Evolutionary conservation across 2,888 invertebrate species (phyloP), one percentile per base, ranked within the genome.

Genomic region (Tetragonisca angustula): DNA sequence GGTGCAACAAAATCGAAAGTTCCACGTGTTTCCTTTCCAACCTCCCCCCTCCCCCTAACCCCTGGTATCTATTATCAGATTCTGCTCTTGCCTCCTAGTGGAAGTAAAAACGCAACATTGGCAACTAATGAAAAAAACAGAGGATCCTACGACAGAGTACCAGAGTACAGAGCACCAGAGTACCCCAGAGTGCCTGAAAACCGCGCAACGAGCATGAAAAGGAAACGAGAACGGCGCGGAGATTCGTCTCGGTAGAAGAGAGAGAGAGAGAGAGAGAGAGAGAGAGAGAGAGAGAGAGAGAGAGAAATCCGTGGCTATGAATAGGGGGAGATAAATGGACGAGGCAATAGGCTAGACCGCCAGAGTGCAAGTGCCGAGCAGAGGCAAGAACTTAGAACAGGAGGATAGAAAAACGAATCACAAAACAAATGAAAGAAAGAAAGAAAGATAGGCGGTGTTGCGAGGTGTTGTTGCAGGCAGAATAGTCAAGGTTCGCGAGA

Each of bases 401-500:
- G 43, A 1, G 9, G 43, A 43, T 43, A 11, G 43, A 43, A 43
- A 43, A 43, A 36, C 36, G 9, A 9, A 9, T 0, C 36, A 9
- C 9, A 6, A 36, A 9, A 36, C 36, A 27, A 27, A 27, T 27
- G 32, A 32, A 32, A 32, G 32, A 70, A 79, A 75, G 9, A 43
- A 71, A 64, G 72, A 70, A 74, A 85, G 77, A 87, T 80, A 82
- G 82, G 79, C 4, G 3, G 64, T 62, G 32, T 32, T 32, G 80
- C 24, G 83, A 87, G 82, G 83, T 84, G 86, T 81, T 84, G 86
- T 87, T 90, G 88, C 86, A 82, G 83, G 84, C 79, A 54, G 84
- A 90, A 91, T 87, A 90, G 90, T 89, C 91, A 89, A 92, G 92
- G 92, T 91, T 92, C 90, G 90, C 89, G 88, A 87, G 88, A 92